Conservation (phyloP, 2,797 vertebrate species). For the Heliangelus exortis region DNA sequence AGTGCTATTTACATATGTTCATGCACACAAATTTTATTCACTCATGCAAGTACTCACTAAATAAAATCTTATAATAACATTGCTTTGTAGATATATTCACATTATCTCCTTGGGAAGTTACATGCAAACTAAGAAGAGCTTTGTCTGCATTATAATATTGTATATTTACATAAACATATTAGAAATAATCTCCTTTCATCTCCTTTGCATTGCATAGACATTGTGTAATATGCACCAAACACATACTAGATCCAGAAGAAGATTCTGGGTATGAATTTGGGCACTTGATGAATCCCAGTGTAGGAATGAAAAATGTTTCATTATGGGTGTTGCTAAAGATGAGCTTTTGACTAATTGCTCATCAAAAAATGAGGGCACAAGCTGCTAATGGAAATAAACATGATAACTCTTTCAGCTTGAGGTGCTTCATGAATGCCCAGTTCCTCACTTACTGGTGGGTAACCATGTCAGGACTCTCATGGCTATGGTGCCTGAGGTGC, state of each 20-base stretch:
- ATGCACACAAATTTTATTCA: neutral
- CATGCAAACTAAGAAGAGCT: neutral
- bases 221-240: neutral
- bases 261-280: neutral
- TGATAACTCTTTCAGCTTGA: neutral
- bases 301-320: neutral
- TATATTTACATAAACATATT: neutral
- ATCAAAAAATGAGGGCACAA: neutral
- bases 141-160: neutral
- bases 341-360: neutral
- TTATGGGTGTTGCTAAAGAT: neutral
- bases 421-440: neutral
- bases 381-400: neutral
- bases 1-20: slow-evolving; percentile 15
- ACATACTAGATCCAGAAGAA: neutral
- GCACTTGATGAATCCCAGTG: neutral
- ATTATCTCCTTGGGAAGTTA: neutral
- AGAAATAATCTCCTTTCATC: neutral
- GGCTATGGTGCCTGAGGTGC: neutral
- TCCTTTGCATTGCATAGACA: neutral
- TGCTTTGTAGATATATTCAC: neutral
- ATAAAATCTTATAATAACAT: neutral
- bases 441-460: neutral
- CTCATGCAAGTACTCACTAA: neutral
- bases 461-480: neutral